These are phyloP conservation scores for Criorhina ranunculi DNA, from an alignment of 2,888 invertebrate genomes.

Conservation along the genomic window DNA sequence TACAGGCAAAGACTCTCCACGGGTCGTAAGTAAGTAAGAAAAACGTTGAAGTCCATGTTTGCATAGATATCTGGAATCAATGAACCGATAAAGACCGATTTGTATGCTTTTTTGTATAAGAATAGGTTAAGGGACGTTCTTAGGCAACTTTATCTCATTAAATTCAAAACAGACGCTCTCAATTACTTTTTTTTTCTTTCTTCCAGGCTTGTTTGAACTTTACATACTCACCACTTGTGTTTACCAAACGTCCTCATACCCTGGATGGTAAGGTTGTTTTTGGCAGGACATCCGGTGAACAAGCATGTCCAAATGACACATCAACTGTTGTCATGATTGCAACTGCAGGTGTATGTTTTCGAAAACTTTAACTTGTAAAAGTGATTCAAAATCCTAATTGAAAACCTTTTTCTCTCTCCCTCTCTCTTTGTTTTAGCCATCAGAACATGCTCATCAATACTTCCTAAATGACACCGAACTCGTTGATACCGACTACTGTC, in stretches of 20 bases:
- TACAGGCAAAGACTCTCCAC: no score
- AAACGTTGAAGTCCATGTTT: no score
- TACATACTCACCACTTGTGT: conserved; percentile 83
- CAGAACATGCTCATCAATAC: conserved; percentile 82
- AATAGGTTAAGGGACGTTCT: no score
- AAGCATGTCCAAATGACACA: conserved; percentile 80
- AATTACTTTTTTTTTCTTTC: neutral
- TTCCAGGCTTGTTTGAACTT: conserved; percentile 82
- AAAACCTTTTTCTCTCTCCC: no score
- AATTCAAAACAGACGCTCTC: neutral
- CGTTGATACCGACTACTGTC: conserved; percentile 82
- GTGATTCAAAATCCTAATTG: neutral
- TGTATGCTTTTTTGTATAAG: no score
- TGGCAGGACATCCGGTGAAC: conserved; percentile 80
- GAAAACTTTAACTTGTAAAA: neutral
- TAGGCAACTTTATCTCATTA: no score
- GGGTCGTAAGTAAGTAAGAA: no score
- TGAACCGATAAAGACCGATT: no score
- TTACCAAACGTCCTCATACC: conserved; percentile 83
- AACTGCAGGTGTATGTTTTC: conserved; percentile 82
- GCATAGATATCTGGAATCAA: no score
- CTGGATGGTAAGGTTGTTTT: conserved; percentile 82
- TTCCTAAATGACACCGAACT: conserved; percentile 81
- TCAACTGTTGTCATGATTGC: conserved; percentile 81
- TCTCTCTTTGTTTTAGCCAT: conserved; percentile 79